These are phyloP conservation scores for Scaptomyza polygonia DNA, from an alignment of 2,888 invertebrate species.

Conservation along the genomic window DNA sequence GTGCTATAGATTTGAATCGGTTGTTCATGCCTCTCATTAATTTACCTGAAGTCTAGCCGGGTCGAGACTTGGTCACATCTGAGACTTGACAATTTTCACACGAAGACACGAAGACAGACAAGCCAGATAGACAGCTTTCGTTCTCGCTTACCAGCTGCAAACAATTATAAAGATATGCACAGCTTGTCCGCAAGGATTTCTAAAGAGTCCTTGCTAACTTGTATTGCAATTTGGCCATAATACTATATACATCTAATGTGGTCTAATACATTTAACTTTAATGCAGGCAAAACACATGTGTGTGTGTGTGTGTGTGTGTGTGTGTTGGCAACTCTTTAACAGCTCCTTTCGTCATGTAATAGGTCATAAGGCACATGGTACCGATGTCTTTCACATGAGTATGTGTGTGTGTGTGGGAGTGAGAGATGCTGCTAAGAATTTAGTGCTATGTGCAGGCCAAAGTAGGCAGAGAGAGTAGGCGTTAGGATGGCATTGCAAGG, in stretches of 20 bases:
- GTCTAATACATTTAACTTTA: slow-evolving; percentile 56
- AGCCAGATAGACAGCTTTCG: background rate
- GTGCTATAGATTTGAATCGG: slow-evolving; percentile 21
- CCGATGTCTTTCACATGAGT: slow-evolving; percentile 13
- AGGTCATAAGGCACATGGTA: slow-evolving; percentile 66
- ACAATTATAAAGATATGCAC: slow-evolving; percentile 31
- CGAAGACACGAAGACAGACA: slow-evolving; percentile 3
- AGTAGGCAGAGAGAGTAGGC: slow-evolving; percentile 68
- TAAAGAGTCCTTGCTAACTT: slow-evolving; percentile 21
- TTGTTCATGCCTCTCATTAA: slow-evolving; percentile 26
- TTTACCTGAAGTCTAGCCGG: background rate
- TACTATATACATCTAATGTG: slow-evolving; percentile 39
- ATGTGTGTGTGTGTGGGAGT: slow-evolving; percentile 18
- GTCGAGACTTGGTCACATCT: slow-evolving; percentile 5
- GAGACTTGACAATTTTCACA: slow-evolving; percentile 20
- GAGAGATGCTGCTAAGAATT: slow-evolving; percentile 48
- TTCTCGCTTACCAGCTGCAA: slow-evolving; percentile 5
- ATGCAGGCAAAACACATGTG: slow-evolving; percentile 28
- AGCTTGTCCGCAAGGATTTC: background rate
- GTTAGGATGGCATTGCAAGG: slow-evolving; percentile 69
- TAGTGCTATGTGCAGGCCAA: slow-evolving; percentile 40
- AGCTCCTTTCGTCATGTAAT: slow-evolving; percentile 76
- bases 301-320: background rate
- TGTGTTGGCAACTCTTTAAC: slow-evolving; percentile 62
- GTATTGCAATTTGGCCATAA: slow-evolving; percentile 52